phyloP scores from a whole-genome alignment of 2,888 invertebrate genomes.

The Drosophila conformis region DNA sequence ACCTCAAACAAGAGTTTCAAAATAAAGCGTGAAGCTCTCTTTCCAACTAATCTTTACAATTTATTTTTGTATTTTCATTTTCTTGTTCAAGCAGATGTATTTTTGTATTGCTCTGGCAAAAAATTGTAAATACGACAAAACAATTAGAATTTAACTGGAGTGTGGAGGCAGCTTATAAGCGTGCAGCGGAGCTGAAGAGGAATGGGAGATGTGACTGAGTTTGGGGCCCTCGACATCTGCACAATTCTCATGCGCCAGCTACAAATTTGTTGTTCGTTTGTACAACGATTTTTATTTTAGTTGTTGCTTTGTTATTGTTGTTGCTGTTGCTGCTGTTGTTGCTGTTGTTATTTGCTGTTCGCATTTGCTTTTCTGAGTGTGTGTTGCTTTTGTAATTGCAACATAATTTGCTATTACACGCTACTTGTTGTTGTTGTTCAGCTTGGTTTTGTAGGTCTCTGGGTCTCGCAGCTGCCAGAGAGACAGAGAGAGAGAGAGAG shows the following conservation, averaged over 20 bases:
- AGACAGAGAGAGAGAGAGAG: neutral
- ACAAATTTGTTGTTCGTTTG: slow-evolving; percentile 30
- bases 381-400: slow-evolving; percentile 78
- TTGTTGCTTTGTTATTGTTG: slow-evolving; percentile 3
- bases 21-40: slow-evolving; percentile 44
- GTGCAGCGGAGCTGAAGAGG: neutral
- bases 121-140: slow-evolving; percentile 55
- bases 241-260: slow-evolving; percentile 60
- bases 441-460: slow-evolving; percentile 74
- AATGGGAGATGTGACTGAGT: neutral
- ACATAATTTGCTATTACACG: slow-evolving; percentile 79
- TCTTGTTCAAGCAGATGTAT: slow-evolving; percentile 19
- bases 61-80: slow-evolving; percentile 12
- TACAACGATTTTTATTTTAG: slow-evolving; percentile 26
- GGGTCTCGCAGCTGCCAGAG: slow-evolving; percentile 68
- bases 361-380: slow-evolving; percentile 54
- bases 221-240: slow-evolving; percentile 44
- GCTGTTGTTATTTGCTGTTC: slow-evolving; percentile 50
- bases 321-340: slow-evolving; percentile 15
- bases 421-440: slow-evolving; percentile 44
- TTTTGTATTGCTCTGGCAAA: slow-evolving; percentile 13
- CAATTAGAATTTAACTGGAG: slow-evolving; percentile 55
- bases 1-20: slow-evolving; percentile 44
- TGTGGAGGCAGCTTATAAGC: slow-evolving; percentile 11
- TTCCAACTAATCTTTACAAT: slow-evolving; percentile 29